phyloP scores from a whole-genome alignment of 2,888 invertebrate species.

The Pterostichus madidus region DNA sequence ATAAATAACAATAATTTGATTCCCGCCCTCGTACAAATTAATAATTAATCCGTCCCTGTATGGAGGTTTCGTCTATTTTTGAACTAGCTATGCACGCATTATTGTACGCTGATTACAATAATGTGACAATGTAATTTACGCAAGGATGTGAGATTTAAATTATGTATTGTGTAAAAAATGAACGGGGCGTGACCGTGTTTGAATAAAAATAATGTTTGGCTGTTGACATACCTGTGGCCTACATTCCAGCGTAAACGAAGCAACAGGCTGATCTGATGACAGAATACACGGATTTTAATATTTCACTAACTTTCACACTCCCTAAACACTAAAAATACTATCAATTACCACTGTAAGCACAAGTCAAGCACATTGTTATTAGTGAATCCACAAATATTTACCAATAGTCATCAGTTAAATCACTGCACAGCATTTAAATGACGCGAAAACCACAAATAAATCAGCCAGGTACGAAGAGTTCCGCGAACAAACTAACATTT shows the following conservation, averaged over 20 bases:
- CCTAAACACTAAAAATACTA: background rate
- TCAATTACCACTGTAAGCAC: background rate
- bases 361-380: background rate
- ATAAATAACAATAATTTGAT: too few species aligned
- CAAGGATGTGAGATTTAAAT: slow-evolving; percentile 5
- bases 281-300: slow-evolving; percentile 10
- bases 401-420: slow-evolving; percentile 43
- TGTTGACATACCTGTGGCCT: slow-evolving; percentile 57
- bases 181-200: too few species aligned
- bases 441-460: slow-evolving; percentile 13
- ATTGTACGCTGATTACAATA: background rate
- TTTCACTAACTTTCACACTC: slow-evolving; percentile 47
- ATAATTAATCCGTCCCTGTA: background rate
- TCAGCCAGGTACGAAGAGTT: slow-evolving; percentile 12
- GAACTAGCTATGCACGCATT: background rate
- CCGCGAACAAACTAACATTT: background rate
- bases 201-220: slow-evolving; percentile 9
- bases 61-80: background rate
- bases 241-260: slow-evolving; percentile 46
- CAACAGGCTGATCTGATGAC: slow-evolving; percentile 55
- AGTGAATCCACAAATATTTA: background rate
- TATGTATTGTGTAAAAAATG: background rate
- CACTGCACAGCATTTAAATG: slow-evolving; percentile 54
- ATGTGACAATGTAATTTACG: background rate
- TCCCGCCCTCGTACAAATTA: background rate